phyloP scores from a whole-genome alignment of 2,888 invertebrate species.

The Megaustenia siamemsis region DNA sequence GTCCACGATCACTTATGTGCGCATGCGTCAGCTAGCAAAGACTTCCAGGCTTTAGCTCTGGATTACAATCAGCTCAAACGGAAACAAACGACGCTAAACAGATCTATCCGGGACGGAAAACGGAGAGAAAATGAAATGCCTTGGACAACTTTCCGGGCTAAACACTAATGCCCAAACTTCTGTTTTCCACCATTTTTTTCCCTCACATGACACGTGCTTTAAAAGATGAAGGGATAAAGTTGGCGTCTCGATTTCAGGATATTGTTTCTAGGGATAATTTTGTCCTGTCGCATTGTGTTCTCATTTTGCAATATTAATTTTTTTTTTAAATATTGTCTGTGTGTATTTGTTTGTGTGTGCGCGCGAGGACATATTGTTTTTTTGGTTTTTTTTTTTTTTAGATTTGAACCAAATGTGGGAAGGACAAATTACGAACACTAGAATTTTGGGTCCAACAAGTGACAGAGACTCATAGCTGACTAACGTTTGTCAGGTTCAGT shows the following conservation, averaged over 20 bases:
- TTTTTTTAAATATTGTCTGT: no score
- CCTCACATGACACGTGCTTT: not conserved
- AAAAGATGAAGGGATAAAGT: not conserved
- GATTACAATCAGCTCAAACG: constrained; percentile 30
- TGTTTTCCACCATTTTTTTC: not conserved
- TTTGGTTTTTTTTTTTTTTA: no score
- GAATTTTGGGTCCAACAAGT: no score
- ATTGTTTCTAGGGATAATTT: not conserved
- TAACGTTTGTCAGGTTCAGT: no score
- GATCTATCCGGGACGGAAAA: constrained; percentile 26
- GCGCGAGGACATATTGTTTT: no score
- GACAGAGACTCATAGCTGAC: no score
- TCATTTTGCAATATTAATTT: no score
- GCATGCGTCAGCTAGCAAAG: constrained; percentile 32
- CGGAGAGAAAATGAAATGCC: constrained; percentile 23
- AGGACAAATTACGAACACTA: no score
- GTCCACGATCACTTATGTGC: constrained; percentile 36
- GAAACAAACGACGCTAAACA: constrained; percentile 40
- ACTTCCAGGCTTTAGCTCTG: constrained; percentile 14
- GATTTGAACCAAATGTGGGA: no score
- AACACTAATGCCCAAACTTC: not conserved
- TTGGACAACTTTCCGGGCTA: constrained; percentile 2
- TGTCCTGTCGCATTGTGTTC: no score
- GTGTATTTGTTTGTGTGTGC: no score
- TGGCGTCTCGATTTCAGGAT: constrained; percentile 11